Conservation (phyloP, 2,797 vertebrate genomes). For the Macrochelys suwanniensis region DNA sequence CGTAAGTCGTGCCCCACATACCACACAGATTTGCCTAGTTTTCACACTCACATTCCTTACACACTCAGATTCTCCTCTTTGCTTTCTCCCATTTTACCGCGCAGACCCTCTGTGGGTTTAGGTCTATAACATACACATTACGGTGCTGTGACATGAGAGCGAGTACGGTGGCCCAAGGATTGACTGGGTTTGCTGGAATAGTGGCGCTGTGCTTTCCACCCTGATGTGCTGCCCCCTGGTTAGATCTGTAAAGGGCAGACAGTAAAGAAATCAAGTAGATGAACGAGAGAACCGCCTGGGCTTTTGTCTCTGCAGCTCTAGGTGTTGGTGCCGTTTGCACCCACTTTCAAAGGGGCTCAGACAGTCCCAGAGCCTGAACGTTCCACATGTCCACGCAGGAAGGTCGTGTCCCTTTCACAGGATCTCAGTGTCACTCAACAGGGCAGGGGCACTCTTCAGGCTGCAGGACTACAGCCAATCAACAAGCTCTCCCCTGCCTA, state of each 20-base stretch:
- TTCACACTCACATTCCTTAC: neutral
- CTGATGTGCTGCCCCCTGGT: neutral
- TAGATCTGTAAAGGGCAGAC: neutral
- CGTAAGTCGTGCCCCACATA: neutral
- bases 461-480: too few relatives aligned
- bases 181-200: neutral
- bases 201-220: neutral
- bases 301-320: neutral
- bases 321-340: neutral
- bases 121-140: neutral
- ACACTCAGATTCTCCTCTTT: neutral
- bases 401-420: too few relatives aligned
- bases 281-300: neutral
- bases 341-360: neutral
- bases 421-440: neutral
- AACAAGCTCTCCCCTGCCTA: too few relatives aligned
- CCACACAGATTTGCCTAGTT: neutral
- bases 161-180: neutral
- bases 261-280: neutral
- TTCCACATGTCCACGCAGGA: too few relatives aligned
- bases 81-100: neutral
- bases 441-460: neutral
- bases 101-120: neutral
- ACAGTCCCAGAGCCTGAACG: too few relatives aligned
- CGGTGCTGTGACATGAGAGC: neutral